These are phyloP conservation scores for Volucella inanis DNA, from an alignment of 2,888 invertebrate genomes.

Conservation along the genomic window DNA sequence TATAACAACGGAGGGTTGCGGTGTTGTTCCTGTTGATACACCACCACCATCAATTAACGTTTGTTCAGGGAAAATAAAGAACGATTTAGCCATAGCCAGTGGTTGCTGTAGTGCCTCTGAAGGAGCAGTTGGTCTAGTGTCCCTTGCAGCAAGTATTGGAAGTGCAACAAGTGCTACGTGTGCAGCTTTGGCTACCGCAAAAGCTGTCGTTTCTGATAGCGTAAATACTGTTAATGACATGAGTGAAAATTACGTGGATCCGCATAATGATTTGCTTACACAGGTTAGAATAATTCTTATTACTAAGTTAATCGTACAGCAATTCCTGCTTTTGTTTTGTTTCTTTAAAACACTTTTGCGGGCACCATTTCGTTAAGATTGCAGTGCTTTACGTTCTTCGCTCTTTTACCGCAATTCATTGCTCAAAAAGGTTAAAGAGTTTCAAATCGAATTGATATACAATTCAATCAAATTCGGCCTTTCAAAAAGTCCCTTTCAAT, in stretches of 20 bases:
- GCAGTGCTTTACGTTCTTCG: constrained; percentile 14
- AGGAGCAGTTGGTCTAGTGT: constrained; percentile 65
- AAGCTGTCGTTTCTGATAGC: constrained; percentile 79
- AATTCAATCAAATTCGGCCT: not conserved
- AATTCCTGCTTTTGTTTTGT: constrained; percentile 69
- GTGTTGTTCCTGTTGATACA: constrained; percentile 38
- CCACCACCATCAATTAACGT: constrained; percentile 44
- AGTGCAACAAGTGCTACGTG: constrained; percentile 60
- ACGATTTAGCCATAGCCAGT: constrained; percentile 47
- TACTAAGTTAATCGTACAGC: constrained; percentile 26
- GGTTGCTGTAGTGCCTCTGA: constrained; percentile 61
- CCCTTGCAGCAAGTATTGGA: constrained; percentile 55
- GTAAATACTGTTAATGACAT: constrained; percentile 84
- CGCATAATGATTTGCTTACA: constrained; percentile 51
- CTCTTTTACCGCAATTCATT: constrained; percentile 13
- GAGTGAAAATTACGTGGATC: constrained; percentile 80
- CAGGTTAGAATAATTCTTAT: constrained; percentile 49
- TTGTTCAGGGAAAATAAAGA: constrained; percentile 46
- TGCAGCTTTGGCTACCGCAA: constrained; percentile 60
- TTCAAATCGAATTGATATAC: constrained; percentile 5
- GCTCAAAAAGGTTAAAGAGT: constrained; percentile 1
- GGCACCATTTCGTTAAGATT: constrained; percentile 5
- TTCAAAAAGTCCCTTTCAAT: not conserved
- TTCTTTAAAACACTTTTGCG: constrained; percentile 53
- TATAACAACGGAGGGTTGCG: constrained; percentile 2